Evolutionary conservation across 2,113 vertebrate species (phyloP), one percentile per base, ranked within the genome.

Genomic region (Seriola rivoliana): DNA sequence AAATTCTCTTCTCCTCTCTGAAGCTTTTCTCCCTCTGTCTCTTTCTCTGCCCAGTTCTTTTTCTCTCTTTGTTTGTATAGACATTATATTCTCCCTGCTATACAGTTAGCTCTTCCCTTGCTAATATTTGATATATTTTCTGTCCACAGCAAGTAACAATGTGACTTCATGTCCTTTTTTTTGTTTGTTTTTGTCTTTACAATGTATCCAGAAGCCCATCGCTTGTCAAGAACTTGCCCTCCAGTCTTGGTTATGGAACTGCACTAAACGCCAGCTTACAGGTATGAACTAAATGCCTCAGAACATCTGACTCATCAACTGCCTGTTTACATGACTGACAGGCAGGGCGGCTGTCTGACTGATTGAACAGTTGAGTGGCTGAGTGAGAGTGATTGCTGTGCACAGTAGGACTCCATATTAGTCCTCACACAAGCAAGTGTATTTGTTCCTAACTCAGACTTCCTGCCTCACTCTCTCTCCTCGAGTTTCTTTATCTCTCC

Each of bases 211-310:
- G 98, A 94, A 99, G 98, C 84, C 98, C 98, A 81, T 99, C 98
- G 71, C 96, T 99, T 95, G 98, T 99, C 91, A 99, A 99, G 96
- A 99, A 99, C 90, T 96, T 99, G 93, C 98, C 98, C 66, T 98
- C 97, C 91, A 99, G 98, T 95, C 97, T 99, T 83, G 98, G 98
- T 84, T 99, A 99, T 68, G 98, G 98, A 96, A 97, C 96, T 88
- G 97, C 98, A 93, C 97, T 99, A 89, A 99, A 99, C 81, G 98
- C 98, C 92, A 99, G 98, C 94, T 96, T 99, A 95, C 98, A 99
- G 97, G 98, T 99, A 97, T 0, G 68, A 84, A 80, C 63, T 60
- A 3, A 46, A 68, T 34, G 50, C 78, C 32, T 14, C 5, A 13
- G 57, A 79, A 42, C 17, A 46, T 14, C 58, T 48, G 58, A 78